These are phyloP conservation scores for Coleophora flavipennella DNA, from an alignment of 2,888 invertebrate species.

Conservation along the genomic window DNA sequence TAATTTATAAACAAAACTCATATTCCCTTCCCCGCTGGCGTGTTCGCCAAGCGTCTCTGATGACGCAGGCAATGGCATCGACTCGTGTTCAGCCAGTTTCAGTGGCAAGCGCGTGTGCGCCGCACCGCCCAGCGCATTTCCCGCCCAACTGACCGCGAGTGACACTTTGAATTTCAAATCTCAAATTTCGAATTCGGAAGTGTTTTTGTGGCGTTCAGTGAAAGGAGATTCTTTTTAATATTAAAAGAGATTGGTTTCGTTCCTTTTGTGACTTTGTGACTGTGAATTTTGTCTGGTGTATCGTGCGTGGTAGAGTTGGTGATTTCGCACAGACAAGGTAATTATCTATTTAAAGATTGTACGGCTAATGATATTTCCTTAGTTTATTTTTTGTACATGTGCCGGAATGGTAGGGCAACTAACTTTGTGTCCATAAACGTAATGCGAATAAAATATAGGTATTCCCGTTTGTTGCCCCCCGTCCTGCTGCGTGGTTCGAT, in stretches of 20 bases:
- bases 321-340: constrained; percentile 33
- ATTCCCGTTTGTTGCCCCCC: no score
- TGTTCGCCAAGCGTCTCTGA: constrained; percentile 26
- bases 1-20: constrained; percentile 28
- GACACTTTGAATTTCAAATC: constrained; percentile 38
- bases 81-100: constrained; percentile 39
- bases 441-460: no score
- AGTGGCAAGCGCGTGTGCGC: constrained; percentile 55
- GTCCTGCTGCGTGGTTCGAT: no score
- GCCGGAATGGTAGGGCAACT: no score
- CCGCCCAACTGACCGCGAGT: constrained; percentile 48
- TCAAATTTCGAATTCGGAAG: constrained; percentile 23
- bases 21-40: constrained; percentile 9
- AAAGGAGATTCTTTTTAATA: constrained; percentile 17
- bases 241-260: constrained; percentile 26
- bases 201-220: constrained; percentile 27
- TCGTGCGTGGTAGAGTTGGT: constrained; percentile 9
- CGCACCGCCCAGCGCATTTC: constrained; percentile 43
- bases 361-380: constrained; percentile 4
- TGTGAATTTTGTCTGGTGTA: constrained; percentile 18
- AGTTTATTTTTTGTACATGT: constrained; percentile 2
- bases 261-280: constrained; percentile 19
- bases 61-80: constrained; percentile 32
- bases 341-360: constrained; percentile 17
- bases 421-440: no score